phyloP scores from a whole-genome alignment of 2,113 vertebrate species.

The Myotis brandtii region DNA sequence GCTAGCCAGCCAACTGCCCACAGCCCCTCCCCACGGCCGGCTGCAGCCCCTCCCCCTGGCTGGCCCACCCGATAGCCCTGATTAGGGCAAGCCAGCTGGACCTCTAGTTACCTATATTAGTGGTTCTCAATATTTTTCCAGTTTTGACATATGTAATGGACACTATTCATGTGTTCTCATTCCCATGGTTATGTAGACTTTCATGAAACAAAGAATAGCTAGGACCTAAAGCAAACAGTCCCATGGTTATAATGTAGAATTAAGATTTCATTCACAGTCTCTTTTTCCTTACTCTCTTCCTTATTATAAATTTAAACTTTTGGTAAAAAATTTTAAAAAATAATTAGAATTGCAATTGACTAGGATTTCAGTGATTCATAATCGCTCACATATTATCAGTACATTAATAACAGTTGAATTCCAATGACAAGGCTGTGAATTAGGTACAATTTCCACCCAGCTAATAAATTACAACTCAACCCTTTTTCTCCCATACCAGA shows the following conservation, averaged over 20 bases:
- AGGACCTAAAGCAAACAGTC: background rate
- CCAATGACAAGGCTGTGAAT: slow-evolving; percentile 40
- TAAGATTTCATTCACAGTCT: slow-evolving; percentile 35
- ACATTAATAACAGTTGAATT: slow-evolving; percentile 41
- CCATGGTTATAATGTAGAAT: background rate
- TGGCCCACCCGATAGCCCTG: too few relatives aligned
- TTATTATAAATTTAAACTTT: slow-evolving; percentile 40
- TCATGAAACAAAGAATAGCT: slow-evolving; percentile 29
- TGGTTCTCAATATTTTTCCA: background rate
- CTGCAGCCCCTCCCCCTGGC: too few relatives aligned
- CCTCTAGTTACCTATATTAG: background rate
- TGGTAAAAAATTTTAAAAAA: slow-evolving; percentile 51
- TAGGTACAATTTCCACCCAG: background rate
- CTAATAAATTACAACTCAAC: slow-evolving; percentile 18
- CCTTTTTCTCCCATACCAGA: background rate
- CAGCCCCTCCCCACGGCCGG: too few relatives aligned
- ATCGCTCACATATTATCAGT: slow-evolving; percentile 44
- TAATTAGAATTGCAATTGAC: slow-evolving; percentile 54
- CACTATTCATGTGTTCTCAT: background rate
- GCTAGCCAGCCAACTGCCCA: too few relatives aligned
- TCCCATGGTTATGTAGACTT: background rate
- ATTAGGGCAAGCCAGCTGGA: too few relatives aligned
- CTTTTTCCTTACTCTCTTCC: slow-evolving; percentile 48
- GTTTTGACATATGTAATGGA: background rate
- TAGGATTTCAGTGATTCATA: slow-evolving; percentile 60